Conservation (phyloP, 1,140 invertebrate species). For the Anagrus nilaparvatae region DNA sequence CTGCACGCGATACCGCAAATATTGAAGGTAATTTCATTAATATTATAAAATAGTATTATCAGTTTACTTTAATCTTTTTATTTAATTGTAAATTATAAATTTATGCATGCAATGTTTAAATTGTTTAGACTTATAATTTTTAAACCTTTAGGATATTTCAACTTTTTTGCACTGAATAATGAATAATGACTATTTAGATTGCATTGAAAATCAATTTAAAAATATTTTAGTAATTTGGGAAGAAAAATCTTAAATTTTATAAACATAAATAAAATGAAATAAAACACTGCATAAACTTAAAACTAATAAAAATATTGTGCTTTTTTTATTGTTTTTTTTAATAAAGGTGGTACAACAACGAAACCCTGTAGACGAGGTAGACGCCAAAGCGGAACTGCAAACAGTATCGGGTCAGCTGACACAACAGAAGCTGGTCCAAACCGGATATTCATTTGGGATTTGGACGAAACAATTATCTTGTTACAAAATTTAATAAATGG, state of each 20-base stretch:
- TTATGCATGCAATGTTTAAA: too few species aligned
- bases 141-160: too few species aligned
- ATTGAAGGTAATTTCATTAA: slow-evolving; percentile 37
- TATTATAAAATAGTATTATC: too few species aligned
- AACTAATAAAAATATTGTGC: slow-evolving; percentile 1
- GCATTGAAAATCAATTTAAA: too few species aligned
- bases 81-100: too few species aligned
- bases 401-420: slow-evolving; percentile 37
- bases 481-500: slow-evolving; percentile 90
- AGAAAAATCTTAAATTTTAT: not conserved
- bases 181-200: too few species aligned
- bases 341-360: too few species aligned
- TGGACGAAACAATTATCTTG: slow-evolving; percentile 96
- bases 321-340: not conserved
- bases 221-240: too few species aligned
- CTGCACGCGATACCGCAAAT: slow-evolving; percentile 35
- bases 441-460: slow-evolving; percentile 95
- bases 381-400: slow-evolving; percentile 44
- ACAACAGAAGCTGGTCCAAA: slow-evolving; percentile 65
- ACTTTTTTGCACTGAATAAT: too few species aligned
- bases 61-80: too few species aligned
- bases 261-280: not conserved
- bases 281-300: not conserved
- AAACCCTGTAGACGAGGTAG: slow-evolving; percentile 41
- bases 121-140: too few species aligned